Percentiles rank a stretch among this genome's conserved stretches.
Conservation (phyloP, 2,888 invertebrate species). For the Gymnosoma rotundatum region DNA sequence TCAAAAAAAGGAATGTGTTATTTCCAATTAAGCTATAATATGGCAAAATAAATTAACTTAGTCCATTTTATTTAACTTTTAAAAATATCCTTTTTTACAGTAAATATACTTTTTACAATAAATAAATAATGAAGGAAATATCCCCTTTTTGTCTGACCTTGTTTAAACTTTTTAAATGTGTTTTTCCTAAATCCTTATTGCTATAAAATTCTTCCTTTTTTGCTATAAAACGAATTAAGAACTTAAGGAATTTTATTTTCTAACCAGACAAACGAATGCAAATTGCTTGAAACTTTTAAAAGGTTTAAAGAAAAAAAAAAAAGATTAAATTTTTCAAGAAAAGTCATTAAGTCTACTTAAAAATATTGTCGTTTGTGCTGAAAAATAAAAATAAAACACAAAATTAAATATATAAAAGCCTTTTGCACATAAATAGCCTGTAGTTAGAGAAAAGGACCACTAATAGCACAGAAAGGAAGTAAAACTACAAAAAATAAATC, state of each 20-base stretch:
- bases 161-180: not conserved
- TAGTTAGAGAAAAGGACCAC: not conserved
- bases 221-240: not conserved
- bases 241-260: not conserved
- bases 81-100: no score
- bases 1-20: no score
- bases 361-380: conserved; percentile 14
- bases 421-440: conserved; percentile 10
- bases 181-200: not conserved
- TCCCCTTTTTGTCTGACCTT: no score
- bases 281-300: conserved; percentile 3
- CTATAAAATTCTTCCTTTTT: conserved; percentile 5
- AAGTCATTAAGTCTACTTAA: conserved; percentile 38
- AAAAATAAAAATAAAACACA: not conserved
- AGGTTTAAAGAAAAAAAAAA: not conserved
- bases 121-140: no score
- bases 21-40: no score
- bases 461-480: conserved; percentile 9
- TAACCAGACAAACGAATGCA: not conserved
- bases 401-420: not conserved
- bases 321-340: conserved; percentile 4
- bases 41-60: no score
- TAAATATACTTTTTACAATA: no score
- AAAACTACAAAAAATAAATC: conserved; percentile 11
- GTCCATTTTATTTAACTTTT: no score